These are phyloP conservation scores for Pentamera pediparva DNA, from an alignment of 53 echinoderm and acorn worm genomes.

Conservation along the genomic window DNA sequence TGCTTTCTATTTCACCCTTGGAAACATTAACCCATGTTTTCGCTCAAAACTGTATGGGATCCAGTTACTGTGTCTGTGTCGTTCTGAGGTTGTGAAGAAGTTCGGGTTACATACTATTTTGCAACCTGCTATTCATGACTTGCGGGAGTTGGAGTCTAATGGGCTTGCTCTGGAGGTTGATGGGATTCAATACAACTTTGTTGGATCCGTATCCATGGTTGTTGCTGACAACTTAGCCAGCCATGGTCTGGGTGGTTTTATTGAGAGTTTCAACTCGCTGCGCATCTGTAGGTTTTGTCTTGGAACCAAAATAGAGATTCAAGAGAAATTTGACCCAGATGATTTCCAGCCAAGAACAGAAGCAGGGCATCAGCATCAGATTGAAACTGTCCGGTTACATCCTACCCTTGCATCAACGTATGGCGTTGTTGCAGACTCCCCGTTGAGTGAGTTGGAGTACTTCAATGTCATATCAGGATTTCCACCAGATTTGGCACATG, in stretches of 20 bases:
- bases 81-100: conserved; percentile 19
- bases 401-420: not conserved
- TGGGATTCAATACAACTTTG: not conserved
- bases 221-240: not conserved
- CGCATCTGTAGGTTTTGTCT: not conserved
- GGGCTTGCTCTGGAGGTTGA: not conserved
- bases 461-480: conserved; percentile 1
- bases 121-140: not conserved
- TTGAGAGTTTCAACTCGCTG: not conserved
- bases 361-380: not conserved
- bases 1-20: conserved; percentile 22
- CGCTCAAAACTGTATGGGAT: conserved; percentile 43
- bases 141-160: not conserved
- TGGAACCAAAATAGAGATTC: not conserved
- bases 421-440: not conserved
- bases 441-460: not conserved
- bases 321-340: not conserved
- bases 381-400: not conserved
- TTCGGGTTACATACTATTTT: conserved; percentile 11
- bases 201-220: not conserved
- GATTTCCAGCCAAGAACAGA: not conserved
- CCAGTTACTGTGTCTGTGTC: conserved; percentile 28
- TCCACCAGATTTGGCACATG: not conserved
- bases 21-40: conserved; percentile 32
- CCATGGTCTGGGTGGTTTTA: conserved; percentile 4